phyloP scores from a whole-genome alignment of 2,113 vertebrate genomes.

The Ictalurus furcatus region DNA sequence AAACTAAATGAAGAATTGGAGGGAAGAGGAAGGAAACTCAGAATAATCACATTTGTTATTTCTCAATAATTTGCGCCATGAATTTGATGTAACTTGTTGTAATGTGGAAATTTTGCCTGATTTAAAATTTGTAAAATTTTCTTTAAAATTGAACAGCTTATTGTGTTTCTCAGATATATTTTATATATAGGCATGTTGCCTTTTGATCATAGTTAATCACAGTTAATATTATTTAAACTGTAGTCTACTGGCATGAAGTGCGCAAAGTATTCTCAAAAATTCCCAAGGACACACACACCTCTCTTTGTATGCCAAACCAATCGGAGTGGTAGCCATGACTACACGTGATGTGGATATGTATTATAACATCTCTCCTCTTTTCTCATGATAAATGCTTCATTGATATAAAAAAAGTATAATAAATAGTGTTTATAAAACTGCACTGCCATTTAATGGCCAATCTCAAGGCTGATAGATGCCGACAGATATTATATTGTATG shows the following conservation, averaged over 20 bases:
- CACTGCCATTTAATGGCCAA: constrained; percentile 6
- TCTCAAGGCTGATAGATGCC: background rate
- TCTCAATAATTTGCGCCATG: background rate
- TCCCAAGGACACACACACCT: constrained; percentile 11
- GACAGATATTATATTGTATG: constrained; percentile 23
- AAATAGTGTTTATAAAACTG: constrained; percentile 16
- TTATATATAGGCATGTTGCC: background rate
- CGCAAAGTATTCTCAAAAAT: constrained; percentile 14
- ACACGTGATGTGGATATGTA: constrained; percentile 11
- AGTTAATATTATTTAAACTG: background rate
- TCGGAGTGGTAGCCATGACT: constrained; percentile 31
- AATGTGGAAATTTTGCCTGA: background rate
- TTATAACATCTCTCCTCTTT: background rate
- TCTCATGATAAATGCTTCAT: constrained; percentile 15
- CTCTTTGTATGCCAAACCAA: constrained; percentile 18
- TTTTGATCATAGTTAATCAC: background rate
- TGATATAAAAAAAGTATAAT: background rate
- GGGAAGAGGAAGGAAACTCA: background rate
- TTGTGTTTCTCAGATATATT: background rate
- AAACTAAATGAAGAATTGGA: background rate
- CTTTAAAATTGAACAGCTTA: background rate
- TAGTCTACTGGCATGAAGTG: background rate
- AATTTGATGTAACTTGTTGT: background rate
- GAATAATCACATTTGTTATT: background rate
- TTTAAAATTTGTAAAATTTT: background rate